A percentile compares a stretch with the other conserved stretches of the same genome.
phyloP scores from a whole-genome alignment of 2,113 vertebrate species.

The Chamaea fasciata region DNA sequence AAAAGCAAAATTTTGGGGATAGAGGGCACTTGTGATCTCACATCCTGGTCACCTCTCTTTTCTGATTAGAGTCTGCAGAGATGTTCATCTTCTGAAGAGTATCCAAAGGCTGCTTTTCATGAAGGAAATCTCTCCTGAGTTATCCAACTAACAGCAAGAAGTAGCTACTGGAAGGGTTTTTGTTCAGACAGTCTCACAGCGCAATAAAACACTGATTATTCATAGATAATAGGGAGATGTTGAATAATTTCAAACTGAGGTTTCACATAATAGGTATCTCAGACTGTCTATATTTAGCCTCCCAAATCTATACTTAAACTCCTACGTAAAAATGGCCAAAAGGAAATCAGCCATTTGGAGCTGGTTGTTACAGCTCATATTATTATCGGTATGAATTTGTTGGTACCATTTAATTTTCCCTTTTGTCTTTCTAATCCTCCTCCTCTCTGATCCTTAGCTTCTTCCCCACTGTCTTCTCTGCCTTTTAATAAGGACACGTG shows the following conservation, averaged over 20 bases:
- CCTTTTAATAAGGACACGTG: background rate
- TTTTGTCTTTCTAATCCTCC: background rate
- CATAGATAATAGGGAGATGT: background rate
- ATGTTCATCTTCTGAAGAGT: background rate
- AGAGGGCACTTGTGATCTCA: background rate
- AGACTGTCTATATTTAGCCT: conserved; percentile 12
- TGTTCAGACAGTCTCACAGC: background rate
- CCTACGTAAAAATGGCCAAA: background rate
- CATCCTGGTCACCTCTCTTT: background rate
- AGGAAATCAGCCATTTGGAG: background rate
- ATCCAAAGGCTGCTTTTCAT: background rate
- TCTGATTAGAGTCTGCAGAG: background rate
- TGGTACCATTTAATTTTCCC: background rate
- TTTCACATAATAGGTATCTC: background rate
- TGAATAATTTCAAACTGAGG: conserved; percentile 5
- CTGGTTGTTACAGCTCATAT: background rate
- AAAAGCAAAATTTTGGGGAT: background rate
- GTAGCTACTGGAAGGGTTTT: background rate
- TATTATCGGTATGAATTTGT: background rate
- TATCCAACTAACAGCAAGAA: background rate
- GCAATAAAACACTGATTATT: background rate
- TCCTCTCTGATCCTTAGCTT: background rate
- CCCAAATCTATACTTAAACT: background rate
- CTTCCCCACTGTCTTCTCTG: background rate
- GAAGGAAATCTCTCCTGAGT: background rate